Evolutionary conservation across 2,797 vertebrate genomes (phyloP).

Genomic region (Scleropages formosus): DNA sequence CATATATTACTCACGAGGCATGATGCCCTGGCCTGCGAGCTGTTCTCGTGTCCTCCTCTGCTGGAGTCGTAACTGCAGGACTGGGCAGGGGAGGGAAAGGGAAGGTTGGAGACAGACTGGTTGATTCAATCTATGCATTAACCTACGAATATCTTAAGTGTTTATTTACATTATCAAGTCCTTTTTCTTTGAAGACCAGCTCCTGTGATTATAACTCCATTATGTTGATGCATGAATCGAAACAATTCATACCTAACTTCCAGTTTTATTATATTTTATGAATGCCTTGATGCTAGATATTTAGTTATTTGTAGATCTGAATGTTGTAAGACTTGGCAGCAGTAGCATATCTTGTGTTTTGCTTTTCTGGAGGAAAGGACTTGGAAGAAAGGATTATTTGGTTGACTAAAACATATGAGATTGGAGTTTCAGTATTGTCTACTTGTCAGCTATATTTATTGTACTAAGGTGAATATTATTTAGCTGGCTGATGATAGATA

Average conservation of each 20-base stretch:
- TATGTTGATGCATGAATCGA: no score
- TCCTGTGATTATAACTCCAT: not conserved
- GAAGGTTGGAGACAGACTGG: slow-evolving; percentile 49
- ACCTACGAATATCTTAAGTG: slow-evolving; percentile 6
- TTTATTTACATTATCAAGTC: not conserved
- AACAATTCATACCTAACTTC: no score
- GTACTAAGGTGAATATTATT: not conserved
- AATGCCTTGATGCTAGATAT: no score
- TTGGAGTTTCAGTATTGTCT: not conserved
- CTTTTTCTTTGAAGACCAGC: not conserved
- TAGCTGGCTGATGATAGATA: no score
- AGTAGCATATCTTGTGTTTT: no score
- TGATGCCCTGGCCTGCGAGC: slow-evolving; percentile 90
- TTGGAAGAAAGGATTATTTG: no score
- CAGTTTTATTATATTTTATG: no score
- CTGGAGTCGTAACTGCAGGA: slow-evolving; percentile 96
- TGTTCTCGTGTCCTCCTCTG: slow-evolving; percentile 94
- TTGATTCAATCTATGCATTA: slow-evolving; percentile 37
- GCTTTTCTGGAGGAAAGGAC: no score
- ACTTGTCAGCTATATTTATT: not conserved
- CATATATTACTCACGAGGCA: slow-evolving; percentile 88
- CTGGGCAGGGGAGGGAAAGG: slow-evolving; percentile 64
- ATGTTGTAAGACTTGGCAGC: no score
- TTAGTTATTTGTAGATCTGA: no score
- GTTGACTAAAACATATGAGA: not conserved